phyloP scores from a whole-genome alignment of 2,888 invertebrate genomes.

The Pediacus dermestoides region DNA sequence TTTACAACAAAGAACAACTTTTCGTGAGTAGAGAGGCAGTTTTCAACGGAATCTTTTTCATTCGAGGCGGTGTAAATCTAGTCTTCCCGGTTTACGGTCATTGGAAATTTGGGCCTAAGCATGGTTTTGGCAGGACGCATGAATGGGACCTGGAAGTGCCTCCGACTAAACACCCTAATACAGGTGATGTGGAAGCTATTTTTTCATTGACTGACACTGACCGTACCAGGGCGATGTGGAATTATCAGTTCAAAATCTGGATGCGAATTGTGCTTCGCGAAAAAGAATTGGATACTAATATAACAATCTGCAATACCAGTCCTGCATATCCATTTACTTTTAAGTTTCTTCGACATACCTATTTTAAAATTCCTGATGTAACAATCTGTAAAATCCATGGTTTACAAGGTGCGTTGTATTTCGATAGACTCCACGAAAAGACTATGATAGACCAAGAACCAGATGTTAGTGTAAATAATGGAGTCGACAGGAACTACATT shows the following conservation, averaged over 20 bases:
- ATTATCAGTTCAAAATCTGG: neutral
- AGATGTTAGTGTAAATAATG: too few relatives aligned
- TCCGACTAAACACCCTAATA: neutral
- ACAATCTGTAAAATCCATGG: too few relatives aligned
- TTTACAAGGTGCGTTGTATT: too few relatives aligned
- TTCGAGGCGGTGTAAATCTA: neutral
- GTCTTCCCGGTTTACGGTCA: neutral
- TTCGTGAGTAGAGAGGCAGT: neutral
- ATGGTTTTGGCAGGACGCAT: neutral
- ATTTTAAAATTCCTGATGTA: too few relatives aligned
- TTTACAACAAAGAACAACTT: slow-evolving; percentile 2
- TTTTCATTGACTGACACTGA: neutral
- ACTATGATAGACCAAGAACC: too few relatives aligned
- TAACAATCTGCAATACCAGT: too few relatives aligned
- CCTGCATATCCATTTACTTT: too few relatives aligned
- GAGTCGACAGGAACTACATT: too few relatives aligned
- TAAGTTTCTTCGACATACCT: too few relatives aligned
- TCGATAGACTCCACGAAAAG: too few relatives aligned
- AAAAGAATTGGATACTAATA: neutral
- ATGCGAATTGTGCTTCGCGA: neutral
- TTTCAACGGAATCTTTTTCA: neutral
- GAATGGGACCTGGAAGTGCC: neutral
- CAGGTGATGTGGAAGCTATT: neutral
- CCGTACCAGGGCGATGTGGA: neutral
- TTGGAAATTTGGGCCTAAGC: neutral